Evolutionary conservation across 1,140 invertebrate genomes (phyloP).

Genomic region (Cherax quadricarinatus): DNA sequence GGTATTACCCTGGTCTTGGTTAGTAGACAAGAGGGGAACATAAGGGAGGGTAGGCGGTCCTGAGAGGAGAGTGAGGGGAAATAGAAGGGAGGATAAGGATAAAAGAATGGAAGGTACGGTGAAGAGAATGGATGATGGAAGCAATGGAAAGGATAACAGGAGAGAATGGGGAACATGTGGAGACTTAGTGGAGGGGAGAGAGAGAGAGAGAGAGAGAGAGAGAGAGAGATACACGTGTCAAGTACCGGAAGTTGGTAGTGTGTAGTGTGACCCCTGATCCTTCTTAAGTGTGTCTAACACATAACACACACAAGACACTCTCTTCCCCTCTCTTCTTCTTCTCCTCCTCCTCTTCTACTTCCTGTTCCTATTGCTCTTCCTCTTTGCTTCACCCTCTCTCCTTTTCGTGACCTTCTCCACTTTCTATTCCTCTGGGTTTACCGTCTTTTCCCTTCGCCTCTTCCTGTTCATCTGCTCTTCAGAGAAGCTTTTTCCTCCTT

Average conservation of each 20-base stretch:
- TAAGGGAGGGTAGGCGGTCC: no score
- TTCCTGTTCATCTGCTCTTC: not conserved
- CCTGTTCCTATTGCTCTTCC: not conserved
- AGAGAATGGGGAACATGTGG: not conserved
- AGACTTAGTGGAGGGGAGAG: conserved; percentile 8
- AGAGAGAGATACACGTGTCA: not conserved
- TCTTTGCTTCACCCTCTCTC: no score
- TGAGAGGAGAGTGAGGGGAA: no score
- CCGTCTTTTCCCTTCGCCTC: not conserved
- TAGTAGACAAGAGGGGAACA: no score
- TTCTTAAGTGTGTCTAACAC: no score
- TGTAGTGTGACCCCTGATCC: no score
- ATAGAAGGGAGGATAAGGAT: no score
- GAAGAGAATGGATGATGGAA: no score
- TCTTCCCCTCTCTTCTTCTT: not conserved
- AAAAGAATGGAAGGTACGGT: no score
- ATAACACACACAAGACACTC: no score
- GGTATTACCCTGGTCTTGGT: no score
- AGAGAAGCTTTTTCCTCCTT: not conserved
- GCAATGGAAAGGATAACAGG: no score
- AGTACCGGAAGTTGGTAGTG: not conserved
- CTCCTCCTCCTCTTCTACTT: not conserved
- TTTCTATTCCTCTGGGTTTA: not conserved
- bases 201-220: conserved; percentile 23
- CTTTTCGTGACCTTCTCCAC: not conserved